Conservation (phyloP, 2,797 vertebrate species). For the Tapera naevia region DNA sequence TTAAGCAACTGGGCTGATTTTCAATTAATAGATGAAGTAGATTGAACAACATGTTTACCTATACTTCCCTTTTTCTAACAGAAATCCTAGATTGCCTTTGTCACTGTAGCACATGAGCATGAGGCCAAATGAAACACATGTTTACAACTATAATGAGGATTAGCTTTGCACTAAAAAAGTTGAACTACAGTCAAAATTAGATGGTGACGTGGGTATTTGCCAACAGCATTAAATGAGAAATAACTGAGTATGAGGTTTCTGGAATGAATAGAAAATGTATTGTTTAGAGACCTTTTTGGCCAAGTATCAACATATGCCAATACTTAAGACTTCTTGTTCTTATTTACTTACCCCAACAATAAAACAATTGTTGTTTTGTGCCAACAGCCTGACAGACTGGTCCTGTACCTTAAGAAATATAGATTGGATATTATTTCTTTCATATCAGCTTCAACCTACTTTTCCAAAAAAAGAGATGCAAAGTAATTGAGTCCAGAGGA, state of each 20-base stretch:
- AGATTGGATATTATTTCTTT: conserved; percentile 43
- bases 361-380: conserved; percentile 71
- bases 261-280: conserved; percentile 70
- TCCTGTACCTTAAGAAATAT: conserved; percentile 51
- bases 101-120: conserved; percentile 47
- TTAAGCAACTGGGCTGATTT: neutral
- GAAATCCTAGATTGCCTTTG: conserved; percentile 46
- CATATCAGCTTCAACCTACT: conserved; percentile 1
- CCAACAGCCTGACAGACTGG: conserved; percentile 70
- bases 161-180: conserved; percentile 64
- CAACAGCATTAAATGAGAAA: conserved; percentile 72
- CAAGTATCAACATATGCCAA: conserved; percentile 71
- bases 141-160: conserved; percentile 73
- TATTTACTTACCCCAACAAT: conserved; percentile 73
- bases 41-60: conserved; percentile 11
- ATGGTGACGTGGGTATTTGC: conserved; percentile 72
- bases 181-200: conserved; percentile 70
- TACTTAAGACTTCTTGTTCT: conserved; percentile 72
- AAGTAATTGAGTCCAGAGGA: conserved; percentile 63
- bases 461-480: neutral
- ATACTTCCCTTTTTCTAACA: neutral
- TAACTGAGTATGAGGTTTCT: conserved; percentile 70
- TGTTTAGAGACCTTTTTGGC: conserved; percentile 67
- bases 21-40: neutral
- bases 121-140: conserved; percentile 73